Conservation (phyloP, 2,113 vertebrate genomes). For the Burhinus oedicnemus region DNA sequence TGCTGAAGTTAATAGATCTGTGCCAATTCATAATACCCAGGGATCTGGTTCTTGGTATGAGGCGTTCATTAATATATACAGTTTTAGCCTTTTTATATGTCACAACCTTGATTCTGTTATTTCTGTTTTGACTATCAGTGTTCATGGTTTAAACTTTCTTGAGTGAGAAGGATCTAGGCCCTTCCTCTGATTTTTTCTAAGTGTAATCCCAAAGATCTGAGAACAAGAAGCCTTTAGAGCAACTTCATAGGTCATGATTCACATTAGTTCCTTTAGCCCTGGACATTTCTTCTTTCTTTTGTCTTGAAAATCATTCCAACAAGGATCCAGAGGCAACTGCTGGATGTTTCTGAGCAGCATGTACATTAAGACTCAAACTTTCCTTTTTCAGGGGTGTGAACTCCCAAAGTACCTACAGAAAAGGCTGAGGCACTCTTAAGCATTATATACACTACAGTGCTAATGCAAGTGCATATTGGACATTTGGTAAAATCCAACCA, state of each 20-base stretch:
- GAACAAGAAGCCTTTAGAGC: neutral
- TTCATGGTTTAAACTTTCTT: neutral
- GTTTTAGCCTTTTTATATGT: neutral
- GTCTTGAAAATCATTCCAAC: neutral
- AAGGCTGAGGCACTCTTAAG: neutral
- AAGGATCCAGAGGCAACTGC: neutral
- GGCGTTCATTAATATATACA: neutral
- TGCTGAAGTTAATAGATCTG: neutral
- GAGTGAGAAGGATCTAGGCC: neutral
- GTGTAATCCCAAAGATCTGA: neutral
- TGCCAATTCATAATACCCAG: neutral
- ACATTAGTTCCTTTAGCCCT: neutral
- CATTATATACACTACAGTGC: neutral
- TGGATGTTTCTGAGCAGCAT: neutral
- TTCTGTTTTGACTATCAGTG: neutral
- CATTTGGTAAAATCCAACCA: neutral
- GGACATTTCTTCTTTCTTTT: neutral
- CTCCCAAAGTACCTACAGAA: neutral
- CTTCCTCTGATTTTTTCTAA: neutral
- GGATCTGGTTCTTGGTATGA: neutral
- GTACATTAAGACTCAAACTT: neutral
- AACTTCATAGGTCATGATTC: neutral
- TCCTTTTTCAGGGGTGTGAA: neutral
- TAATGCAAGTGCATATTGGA: neutral
- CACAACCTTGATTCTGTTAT: neutral